Base-by-base conservation (phyloP, 2,113 vertebrate species). In the Sebastes fasciatus region DNA sequence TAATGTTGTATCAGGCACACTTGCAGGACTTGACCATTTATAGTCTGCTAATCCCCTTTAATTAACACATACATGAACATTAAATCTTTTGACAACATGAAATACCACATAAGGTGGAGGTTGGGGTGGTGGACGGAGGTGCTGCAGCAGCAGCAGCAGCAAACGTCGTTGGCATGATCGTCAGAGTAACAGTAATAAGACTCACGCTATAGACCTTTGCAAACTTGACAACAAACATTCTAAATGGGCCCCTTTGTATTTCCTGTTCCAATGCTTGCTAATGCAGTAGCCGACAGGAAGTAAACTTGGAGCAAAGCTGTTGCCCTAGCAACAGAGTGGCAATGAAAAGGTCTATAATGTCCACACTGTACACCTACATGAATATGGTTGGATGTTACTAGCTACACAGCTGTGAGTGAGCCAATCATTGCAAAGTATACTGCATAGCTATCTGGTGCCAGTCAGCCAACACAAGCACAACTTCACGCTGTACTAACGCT, bases 1-100 rank as follows among this genome's bases (percentile, higher is more conserved):
- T 65, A 46, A 55, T 84, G 17, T 74, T 11, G 10, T 8, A 7
- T 81, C 52, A 74, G 79, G 43, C 52, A 66, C 51, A 40, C 54
- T 74, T 17, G 4, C 0, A 2, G 26, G 13, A 52, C 52, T 12
- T 26, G 8, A 52, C 4, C 40, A 63, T 26, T 54, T 26, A 14
- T 64, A 62, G 58, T 40, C 1, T 2, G 4, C 7, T 40, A 34
- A 42, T 70, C 5, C 19, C 4, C 2, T 34, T 14, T 26, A 5
- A 54, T 40, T 11, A 14, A 54, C 49, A 34, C 42, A 34, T 7
- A 21, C 58, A 14, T 26, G 34, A 26, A 19, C 48, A 26, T n/a
- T 46, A 14, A 62, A 17, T 23, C 42, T 48, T 16, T 2, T 2
- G 3, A 40, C 10, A 49, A 8, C 21, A 60, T 8, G 0, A 13